A percentile compares a stretch with the other conserved stretches of the same genome.
phyloP scores from a whole-genome alignment of 2,113 vertebrate genomes.

The Prunella himalayana region DNA sequence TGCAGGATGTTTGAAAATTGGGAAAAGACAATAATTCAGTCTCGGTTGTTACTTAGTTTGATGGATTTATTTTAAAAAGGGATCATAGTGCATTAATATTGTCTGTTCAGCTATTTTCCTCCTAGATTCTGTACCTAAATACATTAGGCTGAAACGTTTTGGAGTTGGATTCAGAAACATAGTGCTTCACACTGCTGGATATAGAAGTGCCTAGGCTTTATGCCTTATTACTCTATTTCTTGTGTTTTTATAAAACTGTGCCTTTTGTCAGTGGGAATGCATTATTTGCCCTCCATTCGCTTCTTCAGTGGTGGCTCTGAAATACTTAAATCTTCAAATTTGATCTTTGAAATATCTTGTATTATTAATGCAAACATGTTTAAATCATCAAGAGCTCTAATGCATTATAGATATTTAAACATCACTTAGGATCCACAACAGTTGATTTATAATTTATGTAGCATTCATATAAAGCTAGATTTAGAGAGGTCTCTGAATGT shows the following conservation, averaged over 20 bases:
- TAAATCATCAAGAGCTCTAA: slow-evolving; percentile 15
- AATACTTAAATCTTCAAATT: not conserved
- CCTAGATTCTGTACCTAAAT: not conserved
- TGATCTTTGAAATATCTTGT: not conserved
- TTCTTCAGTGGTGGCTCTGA: not conserved
- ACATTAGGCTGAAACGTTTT: not conserved
- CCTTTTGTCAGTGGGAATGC: not conserved
- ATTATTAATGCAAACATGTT: slow-evolving; percentile 34
- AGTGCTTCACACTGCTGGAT: not conserved
- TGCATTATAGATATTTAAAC: slow-evolving; percentile 51
- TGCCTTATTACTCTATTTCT: not conserved
- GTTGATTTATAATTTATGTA: slow-evolving; percentile 40
- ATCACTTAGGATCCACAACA: not conserved
- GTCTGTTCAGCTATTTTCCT: not conserved
- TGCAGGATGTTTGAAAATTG: not conserved
- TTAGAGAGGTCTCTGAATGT: not conserved
- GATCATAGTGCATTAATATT: not conserved
- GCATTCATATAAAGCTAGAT: not conserved
- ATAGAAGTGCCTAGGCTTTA: not conserved
- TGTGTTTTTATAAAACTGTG: not conserved
- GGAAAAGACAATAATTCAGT: not conserved
- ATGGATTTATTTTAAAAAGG: not conserved
- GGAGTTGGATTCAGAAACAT: not conserved
- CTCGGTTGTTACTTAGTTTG: not conserved
- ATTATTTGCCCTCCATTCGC: not conserved